A percentile compares a stretch with the other conserved stretches of the same genome.
These are phyloP conservation scores for Cacatua alba DNA, from an alignment of 2,113 vertebrate genomes.

Conservation along the genomic window DNA sequence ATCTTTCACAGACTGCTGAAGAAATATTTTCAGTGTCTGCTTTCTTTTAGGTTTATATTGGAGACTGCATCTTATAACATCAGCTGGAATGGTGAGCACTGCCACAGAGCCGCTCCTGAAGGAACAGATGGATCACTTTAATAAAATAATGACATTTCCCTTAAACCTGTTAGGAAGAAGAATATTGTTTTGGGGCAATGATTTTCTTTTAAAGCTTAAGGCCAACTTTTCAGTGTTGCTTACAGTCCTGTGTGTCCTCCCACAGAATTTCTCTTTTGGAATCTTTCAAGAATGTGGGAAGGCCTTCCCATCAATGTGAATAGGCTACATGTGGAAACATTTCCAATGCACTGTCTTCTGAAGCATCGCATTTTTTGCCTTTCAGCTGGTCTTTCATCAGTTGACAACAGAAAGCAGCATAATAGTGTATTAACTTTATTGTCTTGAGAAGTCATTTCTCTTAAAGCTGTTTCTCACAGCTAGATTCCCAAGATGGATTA, in stretches of 20 bases:
- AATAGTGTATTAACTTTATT: not conserved
- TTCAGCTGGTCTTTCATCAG: not conserved
- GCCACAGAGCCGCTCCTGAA: not conserved
- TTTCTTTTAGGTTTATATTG: conserved; percentile 10
- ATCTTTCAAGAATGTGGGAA: not conserved
- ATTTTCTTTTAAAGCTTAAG: not conserved
- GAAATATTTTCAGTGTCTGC: not conserved
- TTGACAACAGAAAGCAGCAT: not conserved
- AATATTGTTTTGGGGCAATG: not conserved
- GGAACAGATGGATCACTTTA: conserved; percentile 36
- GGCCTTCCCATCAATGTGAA: not conserved
- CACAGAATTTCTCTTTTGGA: not conserved
- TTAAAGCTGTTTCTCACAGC: conserved; percentile 4
- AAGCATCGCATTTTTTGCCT: not conserved
- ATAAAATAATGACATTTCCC: conserved; percentile 54
- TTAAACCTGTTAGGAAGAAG: conserved; percentile 44
- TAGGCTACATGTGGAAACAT: conserved; percentile 15
- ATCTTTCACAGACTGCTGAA: not conserved
- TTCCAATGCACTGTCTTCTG: not conserved
- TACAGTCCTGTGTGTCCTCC: not conserved
- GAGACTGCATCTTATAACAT: not conserved
- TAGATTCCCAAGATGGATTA: not conserved
- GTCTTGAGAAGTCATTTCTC: conserved; percentile 6
- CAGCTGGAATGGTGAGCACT: not conserved
- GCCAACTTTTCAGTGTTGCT: not conserved